These are phyloP conservation scores for Oxyteleia sp. DNA, from an alignment of 2,888 invertebrate species.

Conservation along the genomic window DNA sequence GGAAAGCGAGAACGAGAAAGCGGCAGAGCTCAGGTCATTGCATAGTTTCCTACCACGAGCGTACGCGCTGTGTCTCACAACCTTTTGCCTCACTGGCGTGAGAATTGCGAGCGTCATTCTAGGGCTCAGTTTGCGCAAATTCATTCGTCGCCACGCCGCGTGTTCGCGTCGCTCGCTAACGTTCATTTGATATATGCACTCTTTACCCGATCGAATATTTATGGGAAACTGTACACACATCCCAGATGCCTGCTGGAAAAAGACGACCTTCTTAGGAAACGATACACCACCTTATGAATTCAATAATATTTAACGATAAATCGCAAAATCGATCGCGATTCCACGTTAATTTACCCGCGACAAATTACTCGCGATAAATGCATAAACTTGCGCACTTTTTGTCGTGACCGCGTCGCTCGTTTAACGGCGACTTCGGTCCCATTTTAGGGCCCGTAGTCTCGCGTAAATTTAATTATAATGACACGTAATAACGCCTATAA, in stretches of 20 bases:
- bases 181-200: constrained; percentile 48
- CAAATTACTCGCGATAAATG: too few species aligned
- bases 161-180: constrained; percentile 56
- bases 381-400: too few species aligned
- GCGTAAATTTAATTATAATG: constrained; percentile 52
- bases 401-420: too few species aligned
- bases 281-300: constrained; percentile 14
- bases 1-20: too few species aligned
- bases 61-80: constrained; percentile 70
- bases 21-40: constrained; percentile 68
- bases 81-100: constrained; percentile 73
- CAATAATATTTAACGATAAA: too few species aligned
- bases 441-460: constrained; percentile 19
- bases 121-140: constrained; percentile 75
- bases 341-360: neutral
- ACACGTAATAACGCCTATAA: constrained; percentile 38
- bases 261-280: constrained; percentile 29
- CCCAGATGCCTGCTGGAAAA: constrained; percentile 9
- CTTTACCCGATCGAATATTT: constrained; percentile 40
- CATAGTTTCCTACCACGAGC: constrained; percentile 70
- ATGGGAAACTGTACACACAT: constrained; percentile 19
- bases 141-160: constrained; percentile 56
- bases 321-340: too few species aligned
- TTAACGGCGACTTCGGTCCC: neutral
- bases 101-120: constrained; percentile 72